Percentiles rank a stretch among this genome's conserved stretches.
Evolutionary conservation across 2,888 invertebrate species (phyloP).

Genomic region (Synergus umbraculus): DNA sequence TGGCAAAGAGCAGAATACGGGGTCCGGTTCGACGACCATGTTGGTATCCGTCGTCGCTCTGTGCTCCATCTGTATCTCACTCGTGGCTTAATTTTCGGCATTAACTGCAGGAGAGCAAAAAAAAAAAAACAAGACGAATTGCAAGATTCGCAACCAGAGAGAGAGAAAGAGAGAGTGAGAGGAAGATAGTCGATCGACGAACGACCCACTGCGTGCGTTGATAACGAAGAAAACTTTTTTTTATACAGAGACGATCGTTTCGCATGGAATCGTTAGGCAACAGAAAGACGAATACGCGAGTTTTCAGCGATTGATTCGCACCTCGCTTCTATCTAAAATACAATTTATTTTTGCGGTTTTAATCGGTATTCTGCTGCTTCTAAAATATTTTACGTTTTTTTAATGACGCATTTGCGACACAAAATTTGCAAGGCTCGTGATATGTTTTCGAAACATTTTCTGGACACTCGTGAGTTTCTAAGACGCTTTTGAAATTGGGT

Average conservation of each 20-base stretch:
- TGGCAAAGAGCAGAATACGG: constrained; percentile 45
- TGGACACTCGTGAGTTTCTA: background rate
- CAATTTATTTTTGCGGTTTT: background rate
- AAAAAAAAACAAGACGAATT: constrained; percentile 53
- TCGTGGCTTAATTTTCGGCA: constrained; percentile 59
- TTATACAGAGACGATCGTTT: constrained; percentile 18
- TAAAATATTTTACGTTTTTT: constrained; percentile 4
- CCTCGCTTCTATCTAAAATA: background rate
- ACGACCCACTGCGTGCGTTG: background rate
- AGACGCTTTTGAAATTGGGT: constrained; percentile 17
- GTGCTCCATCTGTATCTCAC: constrained; percentile 51
- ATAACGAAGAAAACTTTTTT: background rate
- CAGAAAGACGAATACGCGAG: background rate
- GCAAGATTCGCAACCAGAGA: constrained; percentile 41
- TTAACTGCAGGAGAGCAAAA: constrained; percentile 45
- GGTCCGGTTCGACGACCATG: constrained; percentile 49
- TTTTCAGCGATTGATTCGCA: constrained; percentile 9
- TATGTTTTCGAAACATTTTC: constrained; percentile 17
- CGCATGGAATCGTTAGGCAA: constrained; percentile 12
- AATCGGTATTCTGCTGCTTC: constrained; percentile 5
- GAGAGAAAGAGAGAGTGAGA: constrained; percentile 47
- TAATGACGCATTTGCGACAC: background rate
- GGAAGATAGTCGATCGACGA: constrained; percentile 40
- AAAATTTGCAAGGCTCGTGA: constrained; percentile 8
- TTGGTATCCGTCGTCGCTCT: constrained; percentile 50